Conservation (phyloP, 1,140 invertebrate species). For the Neelides sp. region DNA sequence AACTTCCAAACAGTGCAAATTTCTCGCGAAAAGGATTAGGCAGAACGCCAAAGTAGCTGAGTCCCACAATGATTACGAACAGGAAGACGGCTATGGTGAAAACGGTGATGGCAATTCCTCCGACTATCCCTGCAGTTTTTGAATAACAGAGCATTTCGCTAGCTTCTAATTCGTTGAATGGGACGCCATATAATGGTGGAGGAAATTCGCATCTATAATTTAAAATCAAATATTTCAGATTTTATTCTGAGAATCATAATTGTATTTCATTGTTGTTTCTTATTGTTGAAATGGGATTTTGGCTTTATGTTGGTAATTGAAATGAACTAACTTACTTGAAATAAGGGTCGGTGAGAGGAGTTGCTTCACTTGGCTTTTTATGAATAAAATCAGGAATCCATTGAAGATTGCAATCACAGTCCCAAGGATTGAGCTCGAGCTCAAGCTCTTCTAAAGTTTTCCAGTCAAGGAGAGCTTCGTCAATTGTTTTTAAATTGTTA, state of each 20-base stretch:
- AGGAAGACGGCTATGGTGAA: slow-evolving; percentile 14
- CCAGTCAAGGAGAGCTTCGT: slow-evolving; percentile 16
- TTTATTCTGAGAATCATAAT: background rate
- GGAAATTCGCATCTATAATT: slow-evolving; percentile 12
- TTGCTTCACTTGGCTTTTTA: slow-evolving; percentile 9
- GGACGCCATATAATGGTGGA: slow-evolving; percentile 1
- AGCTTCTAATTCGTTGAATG: slow-evolving; percentile 13
- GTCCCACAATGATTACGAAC: slow-evolving; percentile 10
- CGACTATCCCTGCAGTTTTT: slow-evolving; percentile 12
- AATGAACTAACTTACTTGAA: slow-evolving; percentile 24
- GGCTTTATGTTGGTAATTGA: no score
- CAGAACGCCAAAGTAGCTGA: slow-evolving; percentile 19
- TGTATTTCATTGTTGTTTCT: no score
- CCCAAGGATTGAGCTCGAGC: slow-evolving; percentile 24
- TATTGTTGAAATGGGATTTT: no score
- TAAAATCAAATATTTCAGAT: background rate
- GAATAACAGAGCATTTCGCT: slow-evolving; percentile 25
- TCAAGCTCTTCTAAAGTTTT: slow-evolving; percentile 19
- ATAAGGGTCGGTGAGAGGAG: slow-evolving; percentile 17
- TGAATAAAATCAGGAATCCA: slow-evolving; percentile 18
- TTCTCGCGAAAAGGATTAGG: slow-evolving; percentile 16
- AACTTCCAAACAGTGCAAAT: slow-evolving; percentile 15
- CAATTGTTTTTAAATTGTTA: slow-evolving; percentile 21
- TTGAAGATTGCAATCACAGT: slow-evolving; percentile 29
- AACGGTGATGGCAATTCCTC: slow-evolving; percentile 20